Percentiles rank a stretch among this genome's conserved stretches.
phyloP scores from a whole-genome alignment of 2,888 invertebrate species.

The Mystacides longicornis region DNA sequence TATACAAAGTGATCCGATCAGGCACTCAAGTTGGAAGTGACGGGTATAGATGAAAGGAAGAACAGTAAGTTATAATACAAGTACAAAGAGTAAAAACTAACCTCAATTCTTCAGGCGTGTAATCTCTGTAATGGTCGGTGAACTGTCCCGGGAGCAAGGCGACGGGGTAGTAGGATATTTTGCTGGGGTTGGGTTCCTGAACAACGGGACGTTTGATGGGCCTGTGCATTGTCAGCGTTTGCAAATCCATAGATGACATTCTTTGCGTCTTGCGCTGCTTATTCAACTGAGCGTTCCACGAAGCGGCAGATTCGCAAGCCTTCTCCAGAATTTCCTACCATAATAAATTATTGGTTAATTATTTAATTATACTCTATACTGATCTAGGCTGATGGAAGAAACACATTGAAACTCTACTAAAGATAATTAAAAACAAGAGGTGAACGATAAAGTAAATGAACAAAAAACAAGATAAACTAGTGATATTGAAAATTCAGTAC shows the following conservation, averaged over 20 bases:
- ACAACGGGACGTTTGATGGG: slow-evolving; percentile 30
- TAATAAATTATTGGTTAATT: too few relatives aligned
- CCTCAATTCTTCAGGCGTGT: slow-evolving; percentile 73
- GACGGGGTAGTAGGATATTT: slow-evolving; percentile 75
- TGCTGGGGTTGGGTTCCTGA: slow-evolving; percentile 43
- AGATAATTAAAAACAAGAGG: too few relatives aligned
- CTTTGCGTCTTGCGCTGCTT: slow-evolving; percentile 63
- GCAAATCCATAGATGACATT: slow-evolving; percentile 83
- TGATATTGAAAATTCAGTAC: too few relatives aligned
- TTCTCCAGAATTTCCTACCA: slow-evolving; percentile 68
- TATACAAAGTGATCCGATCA: too few relatives aligned
- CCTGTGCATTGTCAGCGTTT: slow-evolving; percentile 79
- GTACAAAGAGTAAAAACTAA: slow-evolving; percentile 29
- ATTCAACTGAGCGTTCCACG: slow-evolving; percentile 86
- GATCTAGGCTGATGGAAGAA: too few relatives aligned
- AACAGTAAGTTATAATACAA: too few relatives aligned
- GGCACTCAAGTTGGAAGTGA: too few relatives aligned
- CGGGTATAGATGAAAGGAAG: too few relatives aligned
- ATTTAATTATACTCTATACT: too few relatives aligned
- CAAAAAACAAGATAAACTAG: too few relatives aligned
- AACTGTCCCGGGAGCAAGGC: slow-evolving; percentile 96
- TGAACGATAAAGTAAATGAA: too few relatives aligned
- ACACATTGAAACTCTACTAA: too few relatives aligned
- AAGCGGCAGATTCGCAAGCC: slow-evolving; percentile 77
- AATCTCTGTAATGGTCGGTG: slow-evolving; percentile 74